Conservation (phyloP, 2,113 vertebrate genomes). For the Phaethornis superciliosus region DNA sequence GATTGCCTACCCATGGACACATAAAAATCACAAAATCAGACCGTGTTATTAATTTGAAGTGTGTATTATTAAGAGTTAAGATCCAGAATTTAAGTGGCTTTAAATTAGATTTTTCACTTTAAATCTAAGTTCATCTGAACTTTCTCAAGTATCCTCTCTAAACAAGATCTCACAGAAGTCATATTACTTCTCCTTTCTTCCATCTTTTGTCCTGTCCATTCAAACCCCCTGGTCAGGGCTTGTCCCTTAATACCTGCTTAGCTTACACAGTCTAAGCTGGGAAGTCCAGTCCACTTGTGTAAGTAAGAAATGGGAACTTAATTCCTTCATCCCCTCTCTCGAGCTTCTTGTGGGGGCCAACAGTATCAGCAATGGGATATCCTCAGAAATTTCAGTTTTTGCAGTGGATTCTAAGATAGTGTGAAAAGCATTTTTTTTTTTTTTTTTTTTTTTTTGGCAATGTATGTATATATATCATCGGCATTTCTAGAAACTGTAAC, state of each 20-base stretch:
- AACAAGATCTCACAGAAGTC: neutral
- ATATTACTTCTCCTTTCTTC: neutral
- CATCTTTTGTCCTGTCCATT: neutral
- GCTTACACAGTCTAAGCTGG: neutral
- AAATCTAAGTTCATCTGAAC: neutral
- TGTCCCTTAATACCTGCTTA: neutral
- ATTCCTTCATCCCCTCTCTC: neutral
- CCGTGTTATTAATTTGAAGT: neutral
- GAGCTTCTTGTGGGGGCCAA: neutral
- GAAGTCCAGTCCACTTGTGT: neutral
- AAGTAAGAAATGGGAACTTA: neutral
- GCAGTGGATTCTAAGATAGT: neutral
- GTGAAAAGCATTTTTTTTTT: neutral
- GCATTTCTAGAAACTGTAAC: neutral
- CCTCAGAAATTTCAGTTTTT: neutral
- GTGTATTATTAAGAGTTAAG: neutral
- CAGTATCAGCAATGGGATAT: neutral
- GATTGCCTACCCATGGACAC: neutral
- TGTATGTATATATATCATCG: rapidly evolving
- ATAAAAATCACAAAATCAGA: neutral
- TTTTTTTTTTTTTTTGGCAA: neutral
- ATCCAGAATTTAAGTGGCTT: neutral
- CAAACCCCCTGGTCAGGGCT: neutral
- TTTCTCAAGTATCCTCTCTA: neutral
- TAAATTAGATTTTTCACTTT: neutral